Evolutionary conservation across 2,797 vertebrate species (phyloP), one percentile per base, ranked within the genome.

Genomic region (Acomys russatus): DNA sequence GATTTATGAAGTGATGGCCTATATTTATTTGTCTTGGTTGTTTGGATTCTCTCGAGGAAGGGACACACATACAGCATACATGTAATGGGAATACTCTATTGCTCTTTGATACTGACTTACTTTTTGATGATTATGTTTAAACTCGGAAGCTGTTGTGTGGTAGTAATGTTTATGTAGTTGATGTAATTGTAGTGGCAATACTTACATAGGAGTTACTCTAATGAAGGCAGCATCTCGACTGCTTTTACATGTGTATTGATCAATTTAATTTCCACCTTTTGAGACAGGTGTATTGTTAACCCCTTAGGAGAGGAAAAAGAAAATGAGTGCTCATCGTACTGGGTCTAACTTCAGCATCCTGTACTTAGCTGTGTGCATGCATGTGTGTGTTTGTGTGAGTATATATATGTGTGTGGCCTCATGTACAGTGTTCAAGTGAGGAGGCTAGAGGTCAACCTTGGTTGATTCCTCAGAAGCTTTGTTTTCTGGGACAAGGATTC

Each of bases 61-160:
- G 73, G 76, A 92, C 30, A 71, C 1, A 35, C 5, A 35, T 30
- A 54, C 4, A 25, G 11, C 9, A 14, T 54, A 73, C 25, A 18
- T 23, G 23, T 9, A 51, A 49, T 71, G 56, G 80, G 51, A 78
- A 30, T 56, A 5, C 1, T 30, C 86, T 80, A 11, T 66, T 66
- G 56, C 54, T 25, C 88, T 89, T 90, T 88, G 86, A 73, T 61
- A 56, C 9, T 88, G 71, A 33, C 0, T 2, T 70, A 17, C 12
- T 88, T 95, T 95, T 83, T 56, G 83, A 86, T 89, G 89, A 66
- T 38, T 33, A 23, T 54, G 8, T 35, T 89, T 63, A 68, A 73
- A 59, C 15, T 77, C 87, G 88, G 88, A 66, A 80, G 59, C 28
- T 66, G 28, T 56, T 68, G 33, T 79, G 22, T 44, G 76, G 12